These are phyloP conservation scores for Hystrix cristata DNA, from an alignment of 2,113 vertebrate genomes.

Conservation along the genomic window DNA sequence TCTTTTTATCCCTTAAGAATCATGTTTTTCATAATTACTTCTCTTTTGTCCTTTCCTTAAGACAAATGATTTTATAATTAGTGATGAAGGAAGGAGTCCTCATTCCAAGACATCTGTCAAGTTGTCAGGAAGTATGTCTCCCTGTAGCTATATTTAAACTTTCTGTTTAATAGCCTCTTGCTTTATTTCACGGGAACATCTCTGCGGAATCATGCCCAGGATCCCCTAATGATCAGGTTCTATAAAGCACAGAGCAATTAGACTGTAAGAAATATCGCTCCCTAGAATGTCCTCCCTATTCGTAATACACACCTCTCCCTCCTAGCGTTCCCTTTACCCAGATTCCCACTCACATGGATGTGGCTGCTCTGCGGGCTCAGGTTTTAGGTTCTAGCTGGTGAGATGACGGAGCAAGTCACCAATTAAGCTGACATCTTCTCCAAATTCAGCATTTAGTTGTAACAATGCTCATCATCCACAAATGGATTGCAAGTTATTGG, in stretches of 20 bases:
- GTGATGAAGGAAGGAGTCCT: constrained; percentile 91
- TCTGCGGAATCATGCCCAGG: constrained; percentile 88
- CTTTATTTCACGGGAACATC: constrained; percentile 91
- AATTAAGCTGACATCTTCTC: constrained; percentile 71
- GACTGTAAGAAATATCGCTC: constrained; percentile 88
- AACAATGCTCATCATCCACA: constrained; percentile 35
- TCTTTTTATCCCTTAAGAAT: constrained; percentile 93
- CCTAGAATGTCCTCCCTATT: constrained; percentile 86
- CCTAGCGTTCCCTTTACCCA: constrained; percentile 53
- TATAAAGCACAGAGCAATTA: constrained; percentile 91
- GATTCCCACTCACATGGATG: constrained; percentile 1
- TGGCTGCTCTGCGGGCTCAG: constrained; percentile 45
- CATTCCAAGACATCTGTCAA: constrained; percentile 93
- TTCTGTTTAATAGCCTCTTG: constrained; percentile 92
- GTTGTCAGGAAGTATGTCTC: constrained; percentile 92
- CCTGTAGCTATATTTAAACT: constrained; percentile 94
- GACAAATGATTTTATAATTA: constrained; percentile 95
- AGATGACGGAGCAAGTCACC: constrained; percentile 75
- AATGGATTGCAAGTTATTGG: constrained; percentile 34
- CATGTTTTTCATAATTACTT: constrained; percentile 93
- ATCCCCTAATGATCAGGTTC: constrained; percentile 91
- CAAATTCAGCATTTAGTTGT: constrained; percentile 47
- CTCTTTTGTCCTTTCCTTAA: constrained; percentile 93
- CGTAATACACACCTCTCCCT: constrained; percentile 65
- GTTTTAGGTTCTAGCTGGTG: constrained; percentile 67